A percentile compares a stretch with the other conserved stretches of the same genome.
Evolutionary conservation across 1,140 invertebrate species (phyloP).

Genomic region (Melipona quadrifasciata): DNA sequence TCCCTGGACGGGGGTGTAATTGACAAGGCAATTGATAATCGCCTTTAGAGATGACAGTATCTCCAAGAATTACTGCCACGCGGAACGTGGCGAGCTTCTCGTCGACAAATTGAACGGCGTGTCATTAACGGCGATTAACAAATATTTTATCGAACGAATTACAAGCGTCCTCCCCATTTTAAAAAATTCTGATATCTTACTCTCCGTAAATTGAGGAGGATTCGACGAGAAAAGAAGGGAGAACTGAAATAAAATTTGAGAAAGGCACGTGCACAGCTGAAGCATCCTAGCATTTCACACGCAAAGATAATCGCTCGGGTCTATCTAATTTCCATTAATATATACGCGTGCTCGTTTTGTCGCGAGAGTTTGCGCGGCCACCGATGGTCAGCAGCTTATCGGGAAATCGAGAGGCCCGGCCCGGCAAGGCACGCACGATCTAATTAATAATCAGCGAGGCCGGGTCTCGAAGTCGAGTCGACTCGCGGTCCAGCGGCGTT

Average conservation of each 20-base stretch:
- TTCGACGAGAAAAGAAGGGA: too few relatives aligned
- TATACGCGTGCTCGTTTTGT: not conserved
- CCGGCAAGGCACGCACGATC: constrained; percentile 56
- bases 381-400: constrained; percentile 60
- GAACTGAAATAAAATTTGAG: not conserved
- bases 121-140: constrained; percentile 39
- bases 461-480: constrained; percentile 55
- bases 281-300: not conserved
- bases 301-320: not conserved
- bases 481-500: constrained; percentile 73
- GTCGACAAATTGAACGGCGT: constrained; percentile 36
- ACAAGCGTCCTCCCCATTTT: too few relatives aligned
- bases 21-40: constrained; percentile 79
- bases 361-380: not conserved
- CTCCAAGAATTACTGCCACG: constrained; percentile 66
- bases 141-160: not conserved
- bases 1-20: constrained; percentile 73
- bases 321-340: constrained; percentile 34
- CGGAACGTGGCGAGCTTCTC: constrained; percentile 30
- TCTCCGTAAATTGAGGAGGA: too few relatives aligned
- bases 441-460: constrained; percentile 71
- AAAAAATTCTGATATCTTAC: too few relatives aligned
- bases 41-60: constrained; percentile 66
- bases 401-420: constrained; percentile 55
- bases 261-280: not conserved